Base-by-base conservation (phyloP, 2,888 invertebrate genomes). In the Aleiodes leptofemur region DNA sequence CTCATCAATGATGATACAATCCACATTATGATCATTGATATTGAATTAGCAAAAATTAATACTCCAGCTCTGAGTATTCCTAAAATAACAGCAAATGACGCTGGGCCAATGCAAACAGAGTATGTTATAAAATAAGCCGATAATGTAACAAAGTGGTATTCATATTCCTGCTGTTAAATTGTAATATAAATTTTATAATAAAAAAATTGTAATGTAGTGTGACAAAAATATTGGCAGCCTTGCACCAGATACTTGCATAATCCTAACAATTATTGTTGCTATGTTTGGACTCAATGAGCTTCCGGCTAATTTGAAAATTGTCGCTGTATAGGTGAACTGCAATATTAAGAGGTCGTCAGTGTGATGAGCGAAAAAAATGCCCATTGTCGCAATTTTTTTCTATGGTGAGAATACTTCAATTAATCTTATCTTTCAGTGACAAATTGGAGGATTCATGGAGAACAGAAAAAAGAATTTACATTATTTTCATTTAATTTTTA, bases 211-310 rank as follows among this genome's bases (percentile, higher is more conserved):
- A 9, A 91, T 6, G 82, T 77, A 7, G 80, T 78, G 61, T 90
- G 86, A 59, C 88, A 87, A 0, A 86, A 90, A 68, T 0, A 91
- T 89, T 0, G 92, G 90, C 0, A 90, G 74, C 29, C 89, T 82
- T 11, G 91, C 89, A 0, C 92, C 92, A 3, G 85, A 55, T 0
- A 92, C 86, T 76, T 94, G 91, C 0, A 93, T 91, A 0, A 90
- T 80, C 0, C 93, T 93, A 6, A 94, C 91, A 23, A 93, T 85
- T 0, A 94, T 92, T 0, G 94, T 91, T 66, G 93, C 92, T 16
- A 90, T 79, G 64, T 92, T 90, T 0, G 92, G 90, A 0, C 90
- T 90, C 0, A 91, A 80, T 0, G 87, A 86, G 1, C 92, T 92
- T 0, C 92, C 92, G 0, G 93, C 90, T 71, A 90, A 85, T 0